These are phyloP conservation scores for Speoplatyrhinus poulsoni DNA, from an alignment of 2,113 vertebrate species.

Conservation along the genomic window DNA sequence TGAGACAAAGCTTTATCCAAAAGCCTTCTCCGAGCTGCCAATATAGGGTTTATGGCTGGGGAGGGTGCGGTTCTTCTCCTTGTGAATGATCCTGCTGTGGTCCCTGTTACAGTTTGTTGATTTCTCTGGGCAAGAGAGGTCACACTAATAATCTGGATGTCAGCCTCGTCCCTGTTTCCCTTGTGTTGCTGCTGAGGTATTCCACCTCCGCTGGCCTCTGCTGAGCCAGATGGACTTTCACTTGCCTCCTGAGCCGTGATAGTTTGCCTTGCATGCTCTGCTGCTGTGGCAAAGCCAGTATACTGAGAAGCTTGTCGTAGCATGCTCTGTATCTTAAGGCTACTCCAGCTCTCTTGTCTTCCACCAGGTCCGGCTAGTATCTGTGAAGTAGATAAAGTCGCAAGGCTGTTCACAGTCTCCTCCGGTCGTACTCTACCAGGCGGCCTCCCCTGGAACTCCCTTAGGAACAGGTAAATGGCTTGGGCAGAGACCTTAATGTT, in stretches of 20 bases:
- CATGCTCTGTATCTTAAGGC: conserved; percentile 67
- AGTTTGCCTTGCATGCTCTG: conserved; percentile 49
- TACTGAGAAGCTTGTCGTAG: conserved; percentile 59
- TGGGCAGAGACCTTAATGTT: conserved; percentile 83
- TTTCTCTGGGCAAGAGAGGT: conserved; percentile 71
- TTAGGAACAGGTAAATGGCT: conserved; percentile 85
- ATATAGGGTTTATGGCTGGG: conserved; percentile 69
- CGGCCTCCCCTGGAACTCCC: conserved; percentile 75
- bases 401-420: conserved; percentile 40
- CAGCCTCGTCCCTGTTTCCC: conserved; percentile 57
- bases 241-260: conserved; percentile 31
- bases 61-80: conserved; percentile 57
- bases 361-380: conserved; percentile 13
- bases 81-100: conserved; percentile 37
- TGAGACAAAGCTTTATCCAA: conserved; percentile 78
- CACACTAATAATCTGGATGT: conserved; percentile 77
- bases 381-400: neutral
- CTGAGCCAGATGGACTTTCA: neutral
- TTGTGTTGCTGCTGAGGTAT: conserved; percentile 31
- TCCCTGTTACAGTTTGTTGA: conserved; percentile 34
- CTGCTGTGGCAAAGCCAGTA: conserved; percentile 40
- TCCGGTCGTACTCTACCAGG: conserved; percentile 62
- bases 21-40: conserved; percentile 75
- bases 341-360: conserved; percentile 61
- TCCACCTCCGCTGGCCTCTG: neutral